Evolutionary conservation across 2,797 vertebrate genomes (phyloP), one percentile per base, ranked within the genome.

Genomic region (Steatocranus sp.): DNA sequence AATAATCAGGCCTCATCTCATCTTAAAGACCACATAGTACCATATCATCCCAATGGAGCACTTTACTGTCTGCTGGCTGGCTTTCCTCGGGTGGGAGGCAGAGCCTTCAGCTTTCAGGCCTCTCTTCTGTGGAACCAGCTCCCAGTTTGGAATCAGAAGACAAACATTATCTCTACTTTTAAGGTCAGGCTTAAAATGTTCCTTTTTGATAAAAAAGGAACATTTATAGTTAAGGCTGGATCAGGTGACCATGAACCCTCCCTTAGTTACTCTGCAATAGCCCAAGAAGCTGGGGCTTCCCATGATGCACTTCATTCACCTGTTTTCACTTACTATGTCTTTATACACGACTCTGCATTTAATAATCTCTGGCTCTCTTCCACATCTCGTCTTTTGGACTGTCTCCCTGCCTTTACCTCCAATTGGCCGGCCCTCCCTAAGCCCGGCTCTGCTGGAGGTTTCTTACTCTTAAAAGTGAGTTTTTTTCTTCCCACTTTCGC

Each of bases 21-120:
- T 36, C 32, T 61, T 2, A 61, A 12, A 61, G 18, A 8, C 32
- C 32, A n/a, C 0, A 12, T 0, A n/a, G 56, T 61, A 12, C 18
- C 11, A 36, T 61, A 20, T 63, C 32, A 20, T 20, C 32, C 56
- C 58, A 63, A 4, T 63, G 2, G 58, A 14, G 18, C 58, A 20
- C 58, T 63, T 63, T 18, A 20, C 32, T 63, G 20, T 12, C 58
- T 20, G 32, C 4, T 63, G 58, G 58, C 56, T 61, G 17, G 18
- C 56, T 61, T 34, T 58, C 2, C 56, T 58, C 9, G 0, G 9
- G 32, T 61, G 10, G 56, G 56, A 61, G 30, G 56, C 32, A 61
- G 56, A 61, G 32, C 32, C 32, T 36, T 36, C 56, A 61, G 32
- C 4, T 61, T 61, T 61, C 56, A 61, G 0, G 3, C 32, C 18